Percentiles rank a stretch among this genome's conserved stretches.
Evolutionary conservation across 2,797 vertebrate species (phyloP).

Genomic region (Macropodus opercularis): DNA sequence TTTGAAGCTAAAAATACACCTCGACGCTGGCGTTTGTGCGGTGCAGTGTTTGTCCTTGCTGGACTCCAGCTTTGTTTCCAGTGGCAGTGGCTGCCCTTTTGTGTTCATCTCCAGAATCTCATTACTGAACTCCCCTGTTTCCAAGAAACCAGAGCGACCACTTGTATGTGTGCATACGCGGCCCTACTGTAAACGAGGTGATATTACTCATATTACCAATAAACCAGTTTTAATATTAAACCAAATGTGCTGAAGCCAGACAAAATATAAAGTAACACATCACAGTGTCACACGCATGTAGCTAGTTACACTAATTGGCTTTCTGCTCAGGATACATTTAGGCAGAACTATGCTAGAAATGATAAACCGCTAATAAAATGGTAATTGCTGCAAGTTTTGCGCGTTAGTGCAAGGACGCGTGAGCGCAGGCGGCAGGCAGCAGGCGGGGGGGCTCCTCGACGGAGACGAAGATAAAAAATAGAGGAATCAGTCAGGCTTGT

Average conservation of each 20-base stretch:
- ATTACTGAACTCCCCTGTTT: not conserved
- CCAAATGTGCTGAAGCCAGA: not conserved
- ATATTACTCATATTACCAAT: not conserved
- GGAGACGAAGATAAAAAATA: not conserved
- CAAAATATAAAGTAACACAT: not conserved
- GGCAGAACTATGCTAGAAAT: not conserved
- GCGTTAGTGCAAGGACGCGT: no score
- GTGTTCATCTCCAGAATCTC: constrained; percentile 2
- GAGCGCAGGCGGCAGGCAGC: no score
- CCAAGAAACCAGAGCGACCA: not conserved
- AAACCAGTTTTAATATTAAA: not conserved
- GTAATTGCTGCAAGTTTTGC: no score
- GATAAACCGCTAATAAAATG: not conserved
- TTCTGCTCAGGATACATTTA: not conserved
- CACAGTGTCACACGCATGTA: no score
- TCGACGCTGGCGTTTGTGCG: constrained; percentile 39
- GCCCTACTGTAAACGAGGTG: not conserved
- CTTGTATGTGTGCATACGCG: not conserved
- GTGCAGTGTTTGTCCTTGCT: constrained; percentile 29
- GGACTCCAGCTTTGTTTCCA: constrained; percentile 36
- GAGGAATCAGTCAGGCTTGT: not conserved
- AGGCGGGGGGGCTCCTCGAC: no score
- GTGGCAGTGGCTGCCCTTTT: constrained; percentile 21
- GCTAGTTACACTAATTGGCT: not conserved
- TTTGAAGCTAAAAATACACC: constrained; percentile 50